Evolutionary conservation across 2,888 invertebrate genomes (phyloP), one percentile per base, ranked within the genome.

Genomic region (Gryllus longicercus): DNA sequence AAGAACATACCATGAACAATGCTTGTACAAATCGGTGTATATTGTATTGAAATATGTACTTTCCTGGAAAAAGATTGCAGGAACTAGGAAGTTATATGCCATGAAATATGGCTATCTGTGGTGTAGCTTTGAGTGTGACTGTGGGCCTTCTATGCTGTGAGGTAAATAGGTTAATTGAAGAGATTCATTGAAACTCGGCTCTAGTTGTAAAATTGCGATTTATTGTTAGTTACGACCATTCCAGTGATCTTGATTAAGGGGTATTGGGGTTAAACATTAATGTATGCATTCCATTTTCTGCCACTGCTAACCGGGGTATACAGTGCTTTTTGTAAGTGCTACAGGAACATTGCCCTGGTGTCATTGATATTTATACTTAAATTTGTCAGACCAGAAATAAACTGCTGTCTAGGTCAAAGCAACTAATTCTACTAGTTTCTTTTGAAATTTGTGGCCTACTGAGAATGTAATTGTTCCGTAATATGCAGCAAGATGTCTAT

Each of bases 271-370:
- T 78, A 80, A 81, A 78, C 51, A 38, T 78, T 38, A 80, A 80
- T 81, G 80, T 82, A 82, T 82, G 82, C 82, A 82, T 82, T 82
- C 82, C 82, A 82, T 81, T 78, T 80, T 51, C 81, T 79, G 82
- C 82, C 81, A 77, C 78, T 80, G 79, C 50, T 79, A 77, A 50
- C 50, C 75, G 78, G 75, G 74, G n/a, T 77, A 38, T 77, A 50
- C 21, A 76, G 49, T 76, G 14, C 25, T 76, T 38, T 23, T n/a
- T 76, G 51, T 51, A 25, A 51, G 49, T 51, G 51, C 51, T 50
- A 49, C 16, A 21, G 50, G 77, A 18, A 63, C 14, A 63, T 77
- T 77, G 21, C 25, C 49, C 76, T 23, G 18, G 76, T 14, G 25
- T 18, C 76, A 76, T 76, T 76, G 8, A 76, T 38, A 76, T 76